phyloP scores from a whole-genome alignment of 2,888 invertebrate genomes.

The Himalopsyche anomala region DNA sequence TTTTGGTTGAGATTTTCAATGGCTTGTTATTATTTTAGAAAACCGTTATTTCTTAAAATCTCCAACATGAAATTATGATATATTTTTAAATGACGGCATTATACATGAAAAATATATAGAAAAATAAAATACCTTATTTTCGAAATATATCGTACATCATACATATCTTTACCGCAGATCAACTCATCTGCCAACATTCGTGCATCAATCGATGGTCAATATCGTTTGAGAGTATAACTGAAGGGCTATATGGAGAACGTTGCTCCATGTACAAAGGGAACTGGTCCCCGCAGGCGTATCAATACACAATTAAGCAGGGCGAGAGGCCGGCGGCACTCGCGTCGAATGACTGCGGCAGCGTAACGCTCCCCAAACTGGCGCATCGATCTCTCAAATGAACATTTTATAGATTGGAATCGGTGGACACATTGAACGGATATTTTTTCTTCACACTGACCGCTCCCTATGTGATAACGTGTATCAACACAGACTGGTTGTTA shows the following conservation, averaged over 20 bases:
- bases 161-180: neutral
- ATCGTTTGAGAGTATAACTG: neutral
- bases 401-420: conserved; percentile 46
- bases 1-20: no score
- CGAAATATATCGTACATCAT: neutral
- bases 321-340: conserved; percentile 18
- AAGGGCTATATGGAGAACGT: neutral
- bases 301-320: conserved; percentile 12
- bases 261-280: neutral
- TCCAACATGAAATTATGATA: no score
- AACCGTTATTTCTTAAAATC: no score
- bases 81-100: no score
- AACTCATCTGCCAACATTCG: neutral
- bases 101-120: no score
- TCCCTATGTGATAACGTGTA: no score
- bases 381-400: conserved; percentile 54
- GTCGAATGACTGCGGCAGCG: neutral
- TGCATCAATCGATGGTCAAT: conserved; percentile 15
- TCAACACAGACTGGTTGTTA: no score
- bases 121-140: no score
- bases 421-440: neutral
- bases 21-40: no score
- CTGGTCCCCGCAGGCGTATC: conserved; percentile 30
- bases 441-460: neutral
- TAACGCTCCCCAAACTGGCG: neutral